These are phyloP conservation scores for Platyscapa corneri DNA, from an alignment of 1,140 invertebrate genomes.

Conservation along the genomic window DNA sequence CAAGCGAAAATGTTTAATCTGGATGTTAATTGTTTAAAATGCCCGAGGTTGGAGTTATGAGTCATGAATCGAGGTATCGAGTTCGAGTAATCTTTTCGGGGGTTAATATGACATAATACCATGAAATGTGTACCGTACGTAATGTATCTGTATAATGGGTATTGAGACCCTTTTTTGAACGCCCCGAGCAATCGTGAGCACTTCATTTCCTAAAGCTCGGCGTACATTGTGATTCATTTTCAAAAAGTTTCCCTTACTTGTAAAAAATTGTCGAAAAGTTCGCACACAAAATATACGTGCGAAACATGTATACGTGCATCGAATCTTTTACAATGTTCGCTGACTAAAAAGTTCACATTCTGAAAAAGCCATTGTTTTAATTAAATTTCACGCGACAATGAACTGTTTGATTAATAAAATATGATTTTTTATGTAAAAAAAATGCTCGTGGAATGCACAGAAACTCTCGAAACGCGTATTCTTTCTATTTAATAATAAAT, in stretches of 20 bases:
- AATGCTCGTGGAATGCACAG: no score
- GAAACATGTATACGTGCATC: not conserved
- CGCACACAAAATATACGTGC: not conserved
- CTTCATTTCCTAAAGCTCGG: not conserved
- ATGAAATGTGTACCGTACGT: not conserved
- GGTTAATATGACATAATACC: conserved; percentile 17
- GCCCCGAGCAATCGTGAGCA: not conserved
- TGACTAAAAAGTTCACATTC: not conserved
- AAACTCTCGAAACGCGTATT: no score
- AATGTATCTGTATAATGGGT: no score
- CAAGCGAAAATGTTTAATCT: not conserved
- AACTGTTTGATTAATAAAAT: not conserved
- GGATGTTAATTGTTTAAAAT: conserved; percentile 5
- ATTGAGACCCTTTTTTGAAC: not conserved
- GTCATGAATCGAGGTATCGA: conserved; percentile 13
- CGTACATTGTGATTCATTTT: conserved; percentile 12
- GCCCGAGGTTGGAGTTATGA: not conserved
- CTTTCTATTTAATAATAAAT: no score
- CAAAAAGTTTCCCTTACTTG: not conserved
- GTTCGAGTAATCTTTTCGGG: not conserved
- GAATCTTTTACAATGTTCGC: not conserved
- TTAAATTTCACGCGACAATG: not conserved
- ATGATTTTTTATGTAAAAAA: not conserved
- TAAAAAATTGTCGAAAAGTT: not conserved
- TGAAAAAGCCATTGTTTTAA: not conserved